phyloP scores from a whole-genome alignment of 92 coral and sea anemone genomes.

The Phenganax stokvisi region DNA sequence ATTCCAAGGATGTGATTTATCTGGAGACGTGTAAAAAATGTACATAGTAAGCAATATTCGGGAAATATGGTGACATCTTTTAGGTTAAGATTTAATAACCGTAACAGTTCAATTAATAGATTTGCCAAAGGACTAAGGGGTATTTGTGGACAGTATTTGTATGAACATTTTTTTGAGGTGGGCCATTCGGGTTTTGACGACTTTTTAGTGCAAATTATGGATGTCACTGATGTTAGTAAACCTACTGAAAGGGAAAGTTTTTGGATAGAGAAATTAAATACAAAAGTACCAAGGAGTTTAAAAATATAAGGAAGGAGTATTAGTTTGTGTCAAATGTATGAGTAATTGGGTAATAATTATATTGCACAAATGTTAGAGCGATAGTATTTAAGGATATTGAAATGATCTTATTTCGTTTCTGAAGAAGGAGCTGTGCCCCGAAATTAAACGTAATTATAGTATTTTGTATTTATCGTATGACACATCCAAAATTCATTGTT shows the following conservation, averaged over 20 bases:
- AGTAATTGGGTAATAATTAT: not conserved
- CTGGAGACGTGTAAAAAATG: slow-evolving; percentile 26
- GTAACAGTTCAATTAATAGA: slow-evolving; percentile 17
- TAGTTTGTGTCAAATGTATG: not conserved
- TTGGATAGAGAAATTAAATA: not conserved
- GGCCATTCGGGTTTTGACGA: no score
- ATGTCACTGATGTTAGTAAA: no score
- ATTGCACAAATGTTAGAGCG: not conserved
- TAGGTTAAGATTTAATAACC: slow-evolving; percentile 35
- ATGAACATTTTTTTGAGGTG: not conserved
- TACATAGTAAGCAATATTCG: slow-evolving; percentile 28
- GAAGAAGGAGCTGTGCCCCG: slow-evolving; percentile 1
- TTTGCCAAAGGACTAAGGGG: slow-evolving; percentile 4
- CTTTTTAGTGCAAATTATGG: no score
- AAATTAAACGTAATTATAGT: no score
- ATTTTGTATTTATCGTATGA: no score
- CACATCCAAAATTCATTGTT: no score
- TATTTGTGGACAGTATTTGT: slow-evolving; percentile 9
- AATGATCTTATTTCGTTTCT: slow-evolving; percentile 2
- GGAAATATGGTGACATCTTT: slow-evolving; percentile 22
- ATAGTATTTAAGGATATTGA: not conserved
- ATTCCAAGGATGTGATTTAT: slow-evolving; percentile 30
- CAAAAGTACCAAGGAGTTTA: not conserved
- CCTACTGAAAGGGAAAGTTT: no score
- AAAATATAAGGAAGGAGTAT: not conserved